Percentiles rank a stretch among this genome's conserved stretches.
These are phyloP conservation scores for Malacosoma neustria DNA, from an alignment of 2,888 invertebrate genomes.

Conservation along the genomic window DNA sequence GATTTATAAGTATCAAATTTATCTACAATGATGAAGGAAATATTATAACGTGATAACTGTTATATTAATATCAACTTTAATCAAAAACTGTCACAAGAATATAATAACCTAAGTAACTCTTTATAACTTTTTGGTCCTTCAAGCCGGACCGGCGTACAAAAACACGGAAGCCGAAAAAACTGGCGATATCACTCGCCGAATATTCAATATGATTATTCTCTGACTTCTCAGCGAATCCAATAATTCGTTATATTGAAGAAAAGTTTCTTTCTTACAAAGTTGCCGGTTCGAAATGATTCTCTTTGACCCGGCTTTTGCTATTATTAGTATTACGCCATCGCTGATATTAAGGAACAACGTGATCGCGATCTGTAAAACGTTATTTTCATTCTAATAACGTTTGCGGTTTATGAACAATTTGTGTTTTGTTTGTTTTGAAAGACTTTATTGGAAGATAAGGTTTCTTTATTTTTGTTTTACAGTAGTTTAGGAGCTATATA, in stretches of 20 bases:
- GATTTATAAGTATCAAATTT: too few species aligned
- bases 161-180: slow-evolving; percentile 19
- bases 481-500: too few species aligned
- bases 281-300: slow-evolving; percentile 50
- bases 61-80: not conserved
- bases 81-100: not conserved
- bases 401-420: slow-evolving; percentile 14
- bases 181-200: slow-evolving; percentile 37
- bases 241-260: slow-evolving; percentile 65
- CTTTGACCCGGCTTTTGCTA: slow-evolving; percentile 44
- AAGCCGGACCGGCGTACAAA: slow-evolving; percentile 21
- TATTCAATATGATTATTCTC: slow-evolving; percentile 44
- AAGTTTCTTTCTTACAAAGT: slow-evolving; percentile 50
- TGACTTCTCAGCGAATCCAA: slow-evolving; percentile 52
- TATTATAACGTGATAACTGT: too few species aligned
- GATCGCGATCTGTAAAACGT: slow-evolving; percentile 13
- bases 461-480: not conserved
- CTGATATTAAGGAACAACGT: slow-evolving; percentile 29
- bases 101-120: not conserved
- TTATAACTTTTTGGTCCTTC: not conserved
- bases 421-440: not conserved
- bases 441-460: not conserved
- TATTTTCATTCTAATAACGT: slow-evolving; percentile 15
- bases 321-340: slow-evolving; percentile 53
- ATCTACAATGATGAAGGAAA: too few species aligned